These are phyloP conservation scores for Ageneiosus marmoratus DNA, from an alignment of 2,113 vertebrate species.

Conservation along the genomic window DNA sequence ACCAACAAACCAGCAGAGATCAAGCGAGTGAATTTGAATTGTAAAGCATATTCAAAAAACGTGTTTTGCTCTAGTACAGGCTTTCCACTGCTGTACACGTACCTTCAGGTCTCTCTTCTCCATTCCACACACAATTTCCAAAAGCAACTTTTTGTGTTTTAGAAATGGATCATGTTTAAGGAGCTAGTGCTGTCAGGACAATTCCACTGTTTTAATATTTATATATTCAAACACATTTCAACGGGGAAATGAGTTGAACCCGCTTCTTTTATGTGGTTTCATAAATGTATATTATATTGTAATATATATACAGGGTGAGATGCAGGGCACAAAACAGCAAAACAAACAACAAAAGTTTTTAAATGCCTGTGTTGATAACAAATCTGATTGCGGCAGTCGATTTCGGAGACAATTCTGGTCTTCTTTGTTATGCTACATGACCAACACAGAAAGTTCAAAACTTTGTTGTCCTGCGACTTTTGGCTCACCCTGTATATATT, in stretches of 20 bases:
- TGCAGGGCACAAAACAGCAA: no score
- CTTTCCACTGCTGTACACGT: background rate
- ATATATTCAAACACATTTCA: background rate
- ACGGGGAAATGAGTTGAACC: background rate
- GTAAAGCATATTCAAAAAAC: background rate
- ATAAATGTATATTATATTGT: no score
- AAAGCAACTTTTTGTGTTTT: background rate
- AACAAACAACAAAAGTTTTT: no score
- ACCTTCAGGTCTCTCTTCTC: background rate
- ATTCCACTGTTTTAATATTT: background rate
- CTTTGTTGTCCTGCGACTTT: no score
- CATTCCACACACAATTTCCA: background rate
- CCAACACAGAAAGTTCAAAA: no score
- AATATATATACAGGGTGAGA: no score
- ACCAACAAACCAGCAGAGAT: background rate
- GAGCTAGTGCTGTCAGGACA: background rate
- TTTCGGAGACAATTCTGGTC: no score
- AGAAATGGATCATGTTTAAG: background rate
- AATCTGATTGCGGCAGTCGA: no score
- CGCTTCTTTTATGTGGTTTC: background rate
- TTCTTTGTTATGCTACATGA: no score
- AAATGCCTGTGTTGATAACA: no score
- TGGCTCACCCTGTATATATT: no score
- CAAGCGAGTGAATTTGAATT: slow-evolving; percentile 8
- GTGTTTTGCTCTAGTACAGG: background rate